Conservation (phyloP, 2,113 vertebrate species). For the Dolichotis patagonum region DNA sequence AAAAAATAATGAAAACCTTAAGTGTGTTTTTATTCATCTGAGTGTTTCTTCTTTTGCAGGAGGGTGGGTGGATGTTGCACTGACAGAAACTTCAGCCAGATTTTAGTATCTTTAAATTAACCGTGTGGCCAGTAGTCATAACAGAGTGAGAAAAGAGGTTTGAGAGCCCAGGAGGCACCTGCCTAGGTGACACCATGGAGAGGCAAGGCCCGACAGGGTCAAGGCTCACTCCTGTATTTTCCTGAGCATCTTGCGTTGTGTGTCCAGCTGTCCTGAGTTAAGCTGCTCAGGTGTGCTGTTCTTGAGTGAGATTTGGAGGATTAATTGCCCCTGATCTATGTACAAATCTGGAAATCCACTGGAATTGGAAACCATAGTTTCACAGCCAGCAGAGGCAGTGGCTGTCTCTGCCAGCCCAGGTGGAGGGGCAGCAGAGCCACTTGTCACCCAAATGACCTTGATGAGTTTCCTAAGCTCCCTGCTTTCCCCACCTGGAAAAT, state of each 20-base stretch:
- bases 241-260: not conserved
- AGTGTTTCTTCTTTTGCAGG: not conserved
- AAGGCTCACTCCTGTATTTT: not conserved
- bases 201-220: not conserved
- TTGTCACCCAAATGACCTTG: not conserved
- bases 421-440: not conserved
- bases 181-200: not conserved
- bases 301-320: not conserved
- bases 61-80: not conserved
- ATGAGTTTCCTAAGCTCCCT: not conserved
- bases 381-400: not conserved
- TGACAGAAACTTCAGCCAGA: slow-evolving; percentile 37
- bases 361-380: not conserved
- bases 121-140: not conserved
- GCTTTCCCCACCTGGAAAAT: not conserved
- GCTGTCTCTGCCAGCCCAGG: not conserved
- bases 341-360: not conserved
- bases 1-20: slow-evolving; percentile 26
- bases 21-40: not conserved
- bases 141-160: not conserved
- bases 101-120: not conserved
- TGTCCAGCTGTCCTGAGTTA: not conserved
- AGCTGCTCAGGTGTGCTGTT: not conserved
- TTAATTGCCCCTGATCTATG: not conserved
- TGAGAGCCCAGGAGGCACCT: not conserved